Base-by-base conservation (phyloP, 2,888 invertebrate species). In the Agrotis exclamationis region DNA sequence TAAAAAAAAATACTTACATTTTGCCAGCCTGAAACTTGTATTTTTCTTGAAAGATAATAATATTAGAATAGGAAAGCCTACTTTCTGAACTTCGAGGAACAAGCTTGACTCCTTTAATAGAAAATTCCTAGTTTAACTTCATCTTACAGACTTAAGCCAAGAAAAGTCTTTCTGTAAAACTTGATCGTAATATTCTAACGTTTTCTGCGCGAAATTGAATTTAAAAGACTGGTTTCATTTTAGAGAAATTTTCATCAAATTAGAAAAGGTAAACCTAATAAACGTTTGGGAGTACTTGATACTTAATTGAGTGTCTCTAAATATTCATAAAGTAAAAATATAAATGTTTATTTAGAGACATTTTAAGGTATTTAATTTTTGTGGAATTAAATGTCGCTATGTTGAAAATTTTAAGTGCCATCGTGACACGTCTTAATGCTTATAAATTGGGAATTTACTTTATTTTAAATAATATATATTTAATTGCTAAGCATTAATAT, bases 81-180 rank as follows among this genome's bases (percentile, higher is more conserved):
- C 76, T 79, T 79, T 68, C 44, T 70, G 51, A 83, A 83, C 76
- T 85, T 14, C 44, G 22, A 51, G 63, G 79, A 75, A 72, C 47
- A 74, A 82, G 69, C 70, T 83, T 76, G 69, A 79, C 80, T 85
- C 56, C 24, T 74, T 33, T 80, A 85, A 85, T 85, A 83, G 58
- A 83, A 85, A 79, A 79, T 83, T 83, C 63, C 51, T 72, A 74
- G 73, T 74, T 82, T 68, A 79, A 83, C 76, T 85, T 79, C 48
- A 79, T 74, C 79, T 73, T 72, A 70, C 51, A 16, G 63, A 72
- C 63, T 81, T 73, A 66, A 70, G 68, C 51, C 63, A 74, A 63
- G 76, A 58, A 70, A 82, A 66, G 57, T 58, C 53, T 73, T 54
- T 68, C 59, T 54, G 50, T 56, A 45, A 13, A 68, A 71, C 57